Evolutionary conservation across 2,113 vertebrate genomes (phyloP).

Genomic region (Grallaria varia): DNA sequence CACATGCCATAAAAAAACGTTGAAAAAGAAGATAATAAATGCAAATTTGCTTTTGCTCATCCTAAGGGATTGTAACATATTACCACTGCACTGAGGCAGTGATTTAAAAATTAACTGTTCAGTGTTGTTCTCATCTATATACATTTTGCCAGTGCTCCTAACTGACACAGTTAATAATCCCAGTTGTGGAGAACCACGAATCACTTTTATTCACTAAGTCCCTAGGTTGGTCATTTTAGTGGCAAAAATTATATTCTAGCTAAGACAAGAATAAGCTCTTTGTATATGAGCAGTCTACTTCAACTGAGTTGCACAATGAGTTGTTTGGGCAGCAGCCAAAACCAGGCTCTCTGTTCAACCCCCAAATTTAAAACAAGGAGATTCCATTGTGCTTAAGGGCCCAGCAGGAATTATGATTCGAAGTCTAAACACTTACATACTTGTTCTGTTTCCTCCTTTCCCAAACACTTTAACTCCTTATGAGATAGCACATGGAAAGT

Average conservation of each 20-base stretch:
- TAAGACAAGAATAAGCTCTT: slow-evolving; percentile 77
- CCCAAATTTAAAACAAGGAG: slow-evolving; percentile 72
- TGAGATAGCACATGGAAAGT: background rate
- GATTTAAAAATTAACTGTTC: slow-evolving; percentile 68
- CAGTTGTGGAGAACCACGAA: slow-evolving; percentile 44
- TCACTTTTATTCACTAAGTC: slow-evolving; percentile 65
- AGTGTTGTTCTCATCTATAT: slow-evolving; percentile 15
- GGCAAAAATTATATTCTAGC: slow-evolving; percentile 71
- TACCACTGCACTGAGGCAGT: slow-evolving; percentile 36
- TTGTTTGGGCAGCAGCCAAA: slow-evolving; percentile 74
- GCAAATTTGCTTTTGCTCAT: slow-evolving; percentile 38
- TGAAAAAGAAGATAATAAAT: slow-evolving; percentile 19
- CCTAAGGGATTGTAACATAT: slow-evolving; percentile 25
- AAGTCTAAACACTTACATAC: slow-evolving; percentile 63
- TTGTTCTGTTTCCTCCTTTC: slow-evolving; percentile 56
- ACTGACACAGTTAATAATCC: slow-evolving; percentile 61
- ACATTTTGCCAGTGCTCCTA: slow-evolving; percentile 24
- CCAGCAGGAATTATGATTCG: slow-evolving; percentile 59
- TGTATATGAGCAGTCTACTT: slow-evolving; percentile 69
- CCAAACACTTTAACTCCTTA: slow-evolving; percentile 57
- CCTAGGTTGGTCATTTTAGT: slow-evolving; percentile 72
- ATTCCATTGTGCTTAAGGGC: slow-evolving; percentile 67
- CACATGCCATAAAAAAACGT: background rate
- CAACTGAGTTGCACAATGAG: slow-evolving; percentile 66
- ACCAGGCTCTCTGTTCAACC: slow-evolving; percentile 56